These are phyloP conservation scores for Allolobophora icterica DNA, from an alignment of 2,888 invertebrate genomes.

Conservation along the genomic window DNA sequence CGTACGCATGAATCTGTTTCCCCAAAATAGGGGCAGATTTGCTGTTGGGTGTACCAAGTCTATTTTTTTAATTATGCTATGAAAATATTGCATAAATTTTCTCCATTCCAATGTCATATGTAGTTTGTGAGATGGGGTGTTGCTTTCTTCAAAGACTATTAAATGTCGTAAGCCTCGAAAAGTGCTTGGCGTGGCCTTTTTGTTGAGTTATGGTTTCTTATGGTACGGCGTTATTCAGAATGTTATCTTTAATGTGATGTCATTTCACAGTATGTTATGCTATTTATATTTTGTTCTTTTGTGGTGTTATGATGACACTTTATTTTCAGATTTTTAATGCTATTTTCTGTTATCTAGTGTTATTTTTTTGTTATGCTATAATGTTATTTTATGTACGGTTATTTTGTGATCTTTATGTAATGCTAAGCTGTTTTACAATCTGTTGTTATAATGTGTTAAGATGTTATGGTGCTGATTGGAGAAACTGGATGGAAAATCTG, in stretches of 20 bases:
- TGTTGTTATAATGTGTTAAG: not conserved
- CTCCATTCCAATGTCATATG: not conserved
- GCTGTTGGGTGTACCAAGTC: not conserved
- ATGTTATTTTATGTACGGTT: not conserved
- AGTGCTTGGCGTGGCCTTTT: not conserved
- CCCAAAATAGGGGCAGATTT: not conserved
- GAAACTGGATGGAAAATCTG: not conserved
- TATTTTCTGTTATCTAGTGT: not conserved
- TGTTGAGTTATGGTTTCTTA: constrained; percentile 12
- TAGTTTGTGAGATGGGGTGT: not conserved
- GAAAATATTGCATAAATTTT: not conserved
- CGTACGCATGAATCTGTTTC: not conserved
- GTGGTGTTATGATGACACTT: not conserved
- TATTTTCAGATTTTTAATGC: not conserved
- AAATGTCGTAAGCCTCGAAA: not conserved
- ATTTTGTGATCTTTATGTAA: not conserved
- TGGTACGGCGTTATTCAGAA: not conserved
- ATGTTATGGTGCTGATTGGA: not conserved
- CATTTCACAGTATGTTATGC: not conserved
- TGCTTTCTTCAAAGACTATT: constrained; percentile 1
- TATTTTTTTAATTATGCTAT: constrained; percentile 14
- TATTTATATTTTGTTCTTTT: not conserved
- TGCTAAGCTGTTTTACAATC: not conserved
- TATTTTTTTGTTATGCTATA: not conserved
- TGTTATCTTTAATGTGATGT: constrained; percentile 8